A percentile compares a stretch with the other conserved stretches of the same genome.
phyloP scores from a whole-genome alignment of 1,140 invertebrate genomes.

The Pogonognathellus flavescens region DNA sequence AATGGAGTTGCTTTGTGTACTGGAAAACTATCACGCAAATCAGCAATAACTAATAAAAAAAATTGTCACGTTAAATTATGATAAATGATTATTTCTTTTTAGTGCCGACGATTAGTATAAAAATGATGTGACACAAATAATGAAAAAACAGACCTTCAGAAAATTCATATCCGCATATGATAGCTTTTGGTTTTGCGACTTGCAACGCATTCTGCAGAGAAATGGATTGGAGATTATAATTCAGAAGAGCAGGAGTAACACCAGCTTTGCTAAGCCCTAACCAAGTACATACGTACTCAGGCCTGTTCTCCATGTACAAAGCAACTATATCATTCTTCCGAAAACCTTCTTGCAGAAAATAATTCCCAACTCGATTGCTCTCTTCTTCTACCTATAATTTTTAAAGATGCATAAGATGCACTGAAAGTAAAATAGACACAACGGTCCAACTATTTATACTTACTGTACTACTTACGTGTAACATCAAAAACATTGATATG shows the following conservation, averaged over 20 bases:
- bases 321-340: slow-evolving; percentile 78
- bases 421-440: no score
- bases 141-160: no score
- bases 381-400: slow-evolving; percentile 73
- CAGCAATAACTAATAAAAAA: not conserved
- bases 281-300: slow-evolving; percentile 74
- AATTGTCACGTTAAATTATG: no score
- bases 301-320: slow-evolving; percentile 76
- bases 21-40: not conserved
- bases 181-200: slow-evolving; percentile 83
- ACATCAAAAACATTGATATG: no score
- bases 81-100: no score
- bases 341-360: slow-evolving; percentile 74
- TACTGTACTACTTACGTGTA: not conserved
- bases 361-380: slow-evolving; percentile 75
- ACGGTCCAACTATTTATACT: no score
- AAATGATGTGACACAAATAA: no score
- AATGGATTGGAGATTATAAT: slow-evolving; percentile 84
- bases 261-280: slow-evolving; percentile 73
- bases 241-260: slow-evolving; percentile 81
- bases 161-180: slow-evolving; percentile 84
- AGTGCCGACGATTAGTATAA: no score
- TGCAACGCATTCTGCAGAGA: slow-evolving; percentile 86
- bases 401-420: no score
- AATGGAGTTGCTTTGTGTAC: slow-evolving; percentile 69